These are phyloP conservation scores for Macrophya alboannulata DNA, from an alignment of 2,888 invertebrate genomes.

Conservation along the genomic window DNA sequence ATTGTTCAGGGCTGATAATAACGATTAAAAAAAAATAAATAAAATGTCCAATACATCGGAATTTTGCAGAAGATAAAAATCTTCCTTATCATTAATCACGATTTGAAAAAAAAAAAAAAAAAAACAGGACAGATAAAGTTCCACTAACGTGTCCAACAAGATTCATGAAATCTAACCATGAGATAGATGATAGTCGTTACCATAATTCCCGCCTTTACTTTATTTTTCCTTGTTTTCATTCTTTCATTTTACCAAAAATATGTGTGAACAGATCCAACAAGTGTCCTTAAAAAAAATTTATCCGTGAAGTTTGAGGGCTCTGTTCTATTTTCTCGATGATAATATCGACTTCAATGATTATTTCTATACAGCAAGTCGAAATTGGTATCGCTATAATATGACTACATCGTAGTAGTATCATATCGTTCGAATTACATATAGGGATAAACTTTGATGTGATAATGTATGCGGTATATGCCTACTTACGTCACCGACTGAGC, in stretches of 20 bases:
- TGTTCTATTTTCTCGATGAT: neutral
- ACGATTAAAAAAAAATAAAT: neutral
- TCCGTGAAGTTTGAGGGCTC: neutral
- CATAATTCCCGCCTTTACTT: neutral
- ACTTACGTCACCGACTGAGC: conserved; percentile 17
- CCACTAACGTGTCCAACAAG: neutral
- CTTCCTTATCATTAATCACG: neutral
- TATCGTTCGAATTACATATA: neutral
- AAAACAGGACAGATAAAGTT: neutral
- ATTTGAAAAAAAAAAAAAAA: neutral
- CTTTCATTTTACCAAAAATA: neutral
- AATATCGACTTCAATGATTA: neutral
- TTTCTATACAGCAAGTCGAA: neutral
- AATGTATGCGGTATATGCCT: neutral
- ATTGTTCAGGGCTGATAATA: neutral
- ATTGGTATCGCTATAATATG: neutral
- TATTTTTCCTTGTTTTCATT: neutral
- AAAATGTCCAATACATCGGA: neutral
- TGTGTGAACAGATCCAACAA: neutral
- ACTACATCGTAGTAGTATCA: neutral
- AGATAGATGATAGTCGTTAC: neutral
- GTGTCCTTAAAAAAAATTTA: neutral
- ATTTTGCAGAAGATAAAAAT: neutral
- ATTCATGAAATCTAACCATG: neutral
- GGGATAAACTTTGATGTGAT: neutral